Evolutionary conservation across 2,888 invertebrate genomes (phyloP).

Genomic region (Ophonus ardosiacus): DNA sequence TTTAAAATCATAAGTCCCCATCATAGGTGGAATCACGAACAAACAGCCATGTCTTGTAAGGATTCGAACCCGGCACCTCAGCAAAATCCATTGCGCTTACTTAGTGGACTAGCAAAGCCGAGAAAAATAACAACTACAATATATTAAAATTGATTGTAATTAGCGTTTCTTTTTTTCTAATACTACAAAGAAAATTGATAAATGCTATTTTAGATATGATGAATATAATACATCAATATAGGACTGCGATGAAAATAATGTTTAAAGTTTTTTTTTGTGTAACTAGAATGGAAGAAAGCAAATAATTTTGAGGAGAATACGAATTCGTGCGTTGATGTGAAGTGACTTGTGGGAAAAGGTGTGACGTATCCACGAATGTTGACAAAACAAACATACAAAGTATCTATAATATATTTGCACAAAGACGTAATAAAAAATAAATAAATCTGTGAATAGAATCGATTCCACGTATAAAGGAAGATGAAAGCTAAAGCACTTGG

Average conservation of each 20-base stretch:
- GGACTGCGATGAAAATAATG: neutral
- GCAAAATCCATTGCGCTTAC: too few relatives aligned
- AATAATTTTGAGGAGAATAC: neutral
- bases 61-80: too few relatives aligned
- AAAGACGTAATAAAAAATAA: conserved; percentile 32
- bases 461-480: conserved; percentile 25
- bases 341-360: neutral
- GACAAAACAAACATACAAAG: neutral
- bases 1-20: too few relatives aligned
- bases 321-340: neutral
- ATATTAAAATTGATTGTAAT: neutral
- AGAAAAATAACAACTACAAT: too few relatives aligned
- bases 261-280: neutral
- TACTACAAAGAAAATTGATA: neutral
- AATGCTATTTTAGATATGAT: neutral
- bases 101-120: too few relatives aligned
- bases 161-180: too few relatives aligned
- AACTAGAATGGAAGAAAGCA: neutral
- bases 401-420: conserved; percentile 27
- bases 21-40: too few relatives aligned
- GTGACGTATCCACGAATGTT: neutral
- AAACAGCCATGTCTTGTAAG: too few relatives aligned
- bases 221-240: neutral
- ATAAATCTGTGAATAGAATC: conserved; percentile 31
- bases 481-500: conserved; percentile 35